Percentiles rank a stretch among this genome's conserved stretches.
Evolutionary conservation across 2,113 vertebrate genomes (phyloP).

Genomic region (Heloderma charlesbogerti): DNA sequence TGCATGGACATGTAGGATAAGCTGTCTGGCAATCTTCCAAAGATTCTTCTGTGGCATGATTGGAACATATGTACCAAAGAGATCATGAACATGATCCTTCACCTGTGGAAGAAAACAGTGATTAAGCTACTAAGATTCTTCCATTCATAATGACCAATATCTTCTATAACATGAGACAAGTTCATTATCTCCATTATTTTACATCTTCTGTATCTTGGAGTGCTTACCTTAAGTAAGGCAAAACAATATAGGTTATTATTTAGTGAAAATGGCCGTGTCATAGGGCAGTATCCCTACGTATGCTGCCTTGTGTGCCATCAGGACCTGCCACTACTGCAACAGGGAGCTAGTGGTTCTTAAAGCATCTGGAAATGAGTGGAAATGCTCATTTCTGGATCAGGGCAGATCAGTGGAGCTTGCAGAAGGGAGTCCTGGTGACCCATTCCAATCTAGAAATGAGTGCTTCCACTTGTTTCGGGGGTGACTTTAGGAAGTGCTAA

Average conservation of each 20-base stretch:
- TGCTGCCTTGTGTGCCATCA: not conserved
- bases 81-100: constrained; percentile 42
- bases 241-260: constrained; percentile 45
- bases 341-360: no score
- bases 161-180: constrained; percentile 35
- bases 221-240: constrained; percentile 68
- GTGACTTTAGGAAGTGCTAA: no score
- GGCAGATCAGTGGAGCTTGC: no score
- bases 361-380: constrained; percentile 24
- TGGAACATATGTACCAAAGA: constrained; percentile 15
- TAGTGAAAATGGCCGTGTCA: no score
- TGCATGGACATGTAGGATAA: not conserved
- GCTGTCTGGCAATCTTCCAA: not conserved
- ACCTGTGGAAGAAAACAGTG: constrained; percentile 30
- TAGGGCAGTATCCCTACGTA: no score
- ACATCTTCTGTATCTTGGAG: constrained; percentile 50
- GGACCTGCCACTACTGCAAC: no score
- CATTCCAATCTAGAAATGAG: no score
- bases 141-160: constrained; percentile 38
- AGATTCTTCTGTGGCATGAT: not conserved
- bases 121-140: constrained; percentile 54
- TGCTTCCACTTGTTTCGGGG: no score
- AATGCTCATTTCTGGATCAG: no score
- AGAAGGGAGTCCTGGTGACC: no score
- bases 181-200: constrained; percentile 56